These are phyloP conservation scores for Pteria penguin DNA, from an alignment of 2,888 invertebrate species.

Conservation along the genomic window DNA sequence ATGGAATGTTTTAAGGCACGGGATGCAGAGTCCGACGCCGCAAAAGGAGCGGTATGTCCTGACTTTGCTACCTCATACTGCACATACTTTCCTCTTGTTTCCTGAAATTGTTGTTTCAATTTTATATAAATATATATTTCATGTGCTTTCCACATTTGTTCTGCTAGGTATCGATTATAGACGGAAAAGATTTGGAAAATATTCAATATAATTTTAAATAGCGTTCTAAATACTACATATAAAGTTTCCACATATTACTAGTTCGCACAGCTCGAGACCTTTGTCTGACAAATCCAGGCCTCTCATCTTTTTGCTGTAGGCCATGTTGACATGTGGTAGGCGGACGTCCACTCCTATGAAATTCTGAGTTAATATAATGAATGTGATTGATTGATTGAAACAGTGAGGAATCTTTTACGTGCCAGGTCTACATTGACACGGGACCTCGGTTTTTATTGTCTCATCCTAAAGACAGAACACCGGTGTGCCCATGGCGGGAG, in stretches of 20 bases:
- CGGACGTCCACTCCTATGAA: neutral
- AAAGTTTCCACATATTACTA: constrained; percentile 10
- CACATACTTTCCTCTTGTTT: neutral
- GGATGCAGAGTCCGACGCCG: neutral
- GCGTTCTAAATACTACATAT: too few relatives aligned
- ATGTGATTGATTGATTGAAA: too few relatives aligned
- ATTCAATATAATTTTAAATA: too few relatives aligned
- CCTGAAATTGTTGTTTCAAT: neutral
- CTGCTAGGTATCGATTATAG: too few relatives aligned
- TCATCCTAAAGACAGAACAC: too few relatives aligned
- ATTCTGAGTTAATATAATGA: neutral
- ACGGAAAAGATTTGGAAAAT: too few relatives aligned
- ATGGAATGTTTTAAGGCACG: neutral
- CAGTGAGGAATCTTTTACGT: too few relatives aligned
- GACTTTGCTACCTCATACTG: neutral
- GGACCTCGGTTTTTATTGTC: too few relatives aligned
- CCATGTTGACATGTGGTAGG: neutral
- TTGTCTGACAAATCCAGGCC: constrained; percentile 8
- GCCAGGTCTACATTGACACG: too few relatives aligned
- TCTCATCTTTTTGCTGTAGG: constrained; percentile 11
- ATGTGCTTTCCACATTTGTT: too few relatives aligned
- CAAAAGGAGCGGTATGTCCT: neutral
- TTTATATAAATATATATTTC: neutral
- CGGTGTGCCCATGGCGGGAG: too few relatives aligned
- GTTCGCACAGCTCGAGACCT: neutral